These are phyloP conservation scores for Spongilla lacustris DNA, from an alignment of 37 sponge, comb jelly and placozoan species.

Conservation along the genomic window DNA sequence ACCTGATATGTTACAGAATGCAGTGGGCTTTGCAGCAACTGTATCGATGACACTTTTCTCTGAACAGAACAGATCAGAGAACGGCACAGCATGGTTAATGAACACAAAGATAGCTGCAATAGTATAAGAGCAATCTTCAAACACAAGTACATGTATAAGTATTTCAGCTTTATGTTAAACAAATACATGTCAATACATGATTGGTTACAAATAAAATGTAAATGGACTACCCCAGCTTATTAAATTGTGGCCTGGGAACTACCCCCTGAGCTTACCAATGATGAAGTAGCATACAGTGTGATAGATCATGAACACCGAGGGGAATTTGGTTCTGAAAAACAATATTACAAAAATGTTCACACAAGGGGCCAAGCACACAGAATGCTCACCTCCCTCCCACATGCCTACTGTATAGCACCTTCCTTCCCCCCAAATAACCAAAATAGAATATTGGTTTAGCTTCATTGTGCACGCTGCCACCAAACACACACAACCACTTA, in stretches of 20 bases:
- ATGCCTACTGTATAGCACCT: too few relatives aligned
- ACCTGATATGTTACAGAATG: background rate
- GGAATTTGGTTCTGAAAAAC: background rate
- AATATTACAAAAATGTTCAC: background rate
- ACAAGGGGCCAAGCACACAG: background rate
- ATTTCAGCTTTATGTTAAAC: too few relatives aligned
- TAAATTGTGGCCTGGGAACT: background rate
- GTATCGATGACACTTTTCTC: background rate
- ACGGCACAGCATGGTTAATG: background rate
- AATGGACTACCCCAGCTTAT: too few relatives aligned
- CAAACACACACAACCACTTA: too few relatives aligned
- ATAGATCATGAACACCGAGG: background rate
- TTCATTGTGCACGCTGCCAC: too few relatives aligned
- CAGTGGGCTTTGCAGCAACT: background rate
- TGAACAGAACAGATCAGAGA: background rate
- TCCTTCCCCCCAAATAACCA: too few relatives aligned
- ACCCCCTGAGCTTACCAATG: background rate
- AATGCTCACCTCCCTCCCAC: background rate
- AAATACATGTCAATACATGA: too few relatives aligned
- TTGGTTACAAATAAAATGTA: too few relatives aligned
- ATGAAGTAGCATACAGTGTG: background rate
- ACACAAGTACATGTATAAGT: too few relatives aligned
- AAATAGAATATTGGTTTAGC: too few relatives aligned
- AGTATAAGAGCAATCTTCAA: background rate
- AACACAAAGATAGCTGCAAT: background rate